Percentiles rank a stretch among this genome's conserved stretches.
phyloP scores from a whole-genome alignment of 2,113 vertebrate genomes.

The Pteropus alecto region DNA sequence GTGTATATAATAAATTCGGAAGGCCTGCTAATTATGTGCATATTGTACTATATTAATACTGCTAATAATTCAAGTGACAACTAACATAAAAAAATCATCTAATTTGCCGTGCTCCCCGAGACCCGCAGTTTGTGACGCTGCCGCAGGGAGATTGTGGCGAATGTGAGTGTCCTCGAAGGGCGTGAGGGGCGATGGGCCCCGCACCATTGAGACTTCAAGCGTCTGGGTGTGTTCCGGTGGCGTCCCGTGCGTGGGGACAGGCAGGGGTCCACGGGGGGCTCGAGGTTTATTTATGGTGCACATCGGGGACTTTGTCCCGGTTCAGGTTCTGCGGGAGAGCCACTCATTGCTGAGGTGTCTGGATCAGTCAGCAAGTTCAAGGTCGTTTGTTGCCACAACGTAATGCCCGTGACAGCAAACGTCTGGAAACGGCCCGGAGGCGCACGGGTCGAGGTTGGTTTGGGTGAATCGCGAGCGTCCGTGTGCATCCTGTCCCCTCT shows the following conservation, averaged over 20 bases:
- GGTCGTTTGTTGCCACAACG: not conserved
- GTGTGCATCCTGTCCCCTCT: not conserved
- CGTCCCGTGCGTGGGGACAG: not conserved
- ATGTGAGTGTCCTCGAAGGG: not conserved
- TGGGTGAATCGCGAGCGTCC: not conserved
- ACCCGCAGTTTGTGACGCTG: not conserved
- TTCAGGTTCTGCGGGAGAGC: not conserved
- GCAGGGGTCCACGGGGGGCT: not conserved
- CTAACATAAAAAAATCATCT: constrained; percentile 45
- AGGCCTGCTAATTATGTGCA: constrained; percentile 69
- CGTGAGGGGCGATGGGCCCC: not conserved
- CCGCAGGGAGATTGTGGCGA: not conserved
- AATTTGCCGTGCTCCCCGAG: constrained; percentile 23
- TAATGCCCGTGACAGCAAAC: not conserved
- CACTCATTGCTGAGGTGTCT: not conserved
- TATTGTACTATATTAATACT: constrained; percentile 58
- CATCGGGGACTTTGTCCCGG: not conserved
- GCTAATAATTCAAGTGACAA: constrained; percentile 66
- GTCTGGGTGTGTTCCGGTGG: not conserved
- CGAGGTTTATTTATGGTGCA: not conserved
- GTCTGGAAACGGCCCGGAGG: not conserved
- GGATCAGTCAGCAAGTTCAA: not conserved
- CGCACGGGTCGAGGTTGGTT: not conserved
- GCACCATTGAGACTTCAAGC: not conserved
- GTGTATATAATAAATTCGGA: constrained; percentile 57